Evolutionary conservation across 2,888 invertebrate species (phyloP), one percentile per base, ranked within the genome.

Genomic region (Drosophila cyrtoloma): DNA sequence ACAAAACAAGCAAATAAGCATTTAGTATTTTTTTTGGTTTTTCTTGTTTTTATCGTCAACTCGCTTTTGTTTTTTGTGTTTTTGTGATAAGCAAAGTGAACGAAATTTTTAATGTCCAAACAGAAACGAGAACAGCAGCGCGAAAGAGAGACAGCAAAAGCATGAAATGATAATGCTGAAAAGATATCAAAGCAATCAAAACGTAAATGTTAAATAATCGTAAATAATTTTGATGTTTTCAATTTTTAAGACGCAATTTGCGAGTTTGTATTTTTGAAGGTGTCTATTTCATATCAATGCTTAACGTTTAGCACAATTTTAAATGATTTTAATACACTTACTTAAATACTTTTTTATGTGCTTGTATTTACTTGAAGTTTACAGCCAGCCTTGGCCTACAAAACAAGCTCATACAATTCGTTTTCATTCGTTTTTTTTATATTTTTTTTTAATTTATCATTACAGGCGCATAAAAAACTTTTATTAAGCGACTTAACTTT

Each of bases 121-220:
- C 26, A 35, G 35, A 37, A 55, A 37, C 16, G 16, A 37, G 16
- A 55, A 37, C 30, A 19, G 22, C 26, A 2, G 47, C 47, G 16
- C 53, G 61, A 58, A n/a, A 32, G 39, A 44, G 52, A 68, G 39
- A 19, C 10, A 55, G 33, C 1, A 22, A 26, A 37, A 26, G 10
- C 51, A 53, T 69, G 56, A 55, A 81, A 83, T 42, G 65, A 66
- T 66, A 67, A 67, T 26, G 47, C 26, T 16, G 2, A 50, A 33
- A 35, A 51, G 50, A 68, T 86, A 85, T 81, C 62, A 30, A 42
- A 59, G 62, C 73, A 84, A 85, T 89, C 89, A 78, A 78, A 70
- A 79, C 87, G 87, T 86, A 76, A 89, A 87, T 79, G 88, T 82
- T 87, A 89, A 89, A 86, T 89, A 86, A 87, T 74, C 87, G 74